Evolutionary conservation across 2,797 vertebrate species (phyloP).

Genomic region (Leptodactylus fallax): DNA sequence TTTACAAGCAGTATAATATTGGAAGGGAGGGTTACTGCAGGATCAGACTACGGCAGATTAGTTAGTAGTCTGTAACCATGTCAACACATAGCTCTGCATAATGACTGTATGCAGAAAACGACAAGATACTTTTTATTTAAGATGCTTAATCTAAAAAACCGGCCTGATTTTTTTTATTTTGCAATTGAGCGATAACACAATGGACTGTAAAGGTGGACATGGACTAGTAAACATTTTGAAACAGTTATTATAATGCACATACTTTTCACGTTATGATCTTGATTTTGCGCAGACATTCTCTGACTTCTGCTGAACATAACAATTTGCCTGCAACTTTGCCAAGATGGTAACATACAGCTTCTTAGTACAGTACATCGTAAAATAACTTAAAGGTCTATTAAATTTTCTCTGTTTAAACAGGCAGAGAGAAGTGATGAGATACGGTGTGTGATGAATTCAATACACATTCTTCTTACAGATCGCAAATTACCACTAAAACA

Average conservation of each 20-base stretch:
- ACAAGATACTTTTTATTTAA: not conserved
- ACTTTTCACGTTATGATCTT: not conserved
- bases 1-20: no score
- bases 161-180: no score
- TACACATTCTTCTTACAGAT: constrained; percentile 36
- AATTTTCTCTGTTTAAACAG: constrained; percentile 46
- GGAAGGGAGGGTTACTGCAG: no score
- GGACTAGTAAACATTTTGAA: not conserved
- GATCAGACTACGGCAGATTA: no score
- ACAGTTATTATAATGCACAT: not conserved
- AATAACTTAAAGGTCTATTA: constrained; percentile 55
- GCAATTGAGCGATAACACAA: not conserved
- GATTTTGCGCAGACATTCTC: not conserved
- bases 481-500: constrained; percentile 50
- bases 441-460: constrained; percentile 45
- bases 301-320: constrained; percentile 25
- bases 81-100: no score
- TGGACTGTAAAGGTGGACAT: not conserved
- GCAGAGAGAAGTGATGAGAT: constrained; percentile 32
- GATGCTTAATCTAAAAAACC: not conserved
- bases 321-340: constrained; percentile 34
- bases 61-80: no score
- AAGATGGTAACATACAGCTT: constrained; percentile 42
- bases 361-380: constrained; percentile 31
- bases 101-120: not conserved